Percentiles rank a stretch among this genome's conserved stretches.
Evolutionary conservation across 2,113 vertebrate species (phyloP).

Genomic region (Gadus chalcogrammus): DNA sequence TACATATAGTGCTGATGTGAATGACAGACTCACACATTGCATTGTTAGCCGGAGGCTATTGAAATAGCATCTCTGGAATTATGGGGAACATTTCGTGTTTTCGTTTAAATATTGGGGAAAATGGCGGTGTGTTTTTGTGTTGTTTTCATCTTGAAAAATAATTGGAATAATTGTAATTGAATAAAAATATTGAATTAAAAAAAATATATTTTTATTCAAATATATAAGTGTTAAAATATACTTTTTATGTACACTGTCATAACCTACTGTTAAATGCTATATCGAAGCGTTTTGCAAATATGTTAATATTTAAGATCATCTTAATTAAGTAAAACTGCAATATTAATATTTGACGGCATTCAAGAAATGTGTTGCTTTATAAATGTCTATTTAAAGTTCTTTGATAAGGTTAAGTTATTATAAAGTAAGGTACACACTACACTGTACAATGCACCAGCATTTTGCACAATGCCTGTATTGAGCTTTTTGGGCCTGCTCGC

Average conservation of each 20-base stretch:
- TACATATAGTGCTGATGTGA: conserved; percentile 57
- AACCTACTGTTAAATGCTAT: not conserved
- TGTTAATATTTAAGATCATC: not conserved
- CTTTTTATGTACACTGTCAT: not conserved
- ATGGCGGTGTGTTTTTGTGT: no score
- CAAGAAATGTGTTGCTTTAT: not conserved
- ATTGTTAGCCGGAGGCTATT: not conserved
- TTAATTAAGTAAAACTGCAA: no score
- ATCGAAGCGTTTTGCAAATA: not conserved
- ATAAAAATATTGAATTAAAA: not conserved
- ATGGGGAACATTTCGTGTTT: no score
- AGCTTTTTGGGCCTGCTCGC: conserved; percentile 3
- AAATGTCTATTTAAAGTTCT: not conserved
- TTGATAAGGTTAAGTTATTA: not conserved
- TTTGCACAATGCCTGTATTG: conserved; percentile 10
- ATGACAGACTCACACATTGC: conserved; percentile 34
- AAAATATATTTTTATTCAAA: not conserved
- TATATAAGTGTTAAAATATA: not conserved
- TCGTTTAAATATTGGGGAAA: no score
- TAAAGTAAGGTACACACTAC: not conserved
- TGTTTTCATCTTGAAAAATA: not conserved
- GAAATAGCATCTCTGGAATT: not conserved
- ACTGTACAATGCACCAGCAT: not conserved
- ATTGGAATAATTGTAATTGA: no score
- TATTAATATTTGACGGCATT: no score